A percentile compares a stretch with the other conserved stretches of the same genome.
phyloP scores from a whole-genome alignment of 2,797 vertebrate species.

The Aselliscus stoliczkanus region DNA sequence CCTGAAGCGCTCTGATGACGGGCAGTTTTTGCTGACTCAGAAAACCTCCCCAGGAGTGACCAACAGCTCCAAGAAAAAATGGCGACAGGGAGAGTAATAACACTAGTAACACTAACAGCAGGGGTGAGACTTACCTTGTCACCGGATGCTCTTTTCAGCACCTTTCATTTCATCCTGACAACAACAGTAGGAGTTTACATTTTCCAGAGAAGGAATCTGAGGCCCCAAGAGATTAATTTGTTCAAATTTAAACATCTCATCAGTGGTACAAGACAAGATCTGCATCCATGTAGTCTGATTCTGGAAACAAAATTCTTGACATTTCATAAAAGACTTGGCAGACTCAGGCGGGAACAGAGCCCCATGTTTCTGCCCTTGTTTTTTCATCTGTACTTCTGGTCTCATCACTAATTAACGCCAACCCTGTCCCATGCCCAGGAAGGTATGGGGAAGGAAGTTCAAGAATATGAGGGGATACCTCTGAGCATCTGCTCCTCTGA shows the following conservation, averaged over 20 bases:
- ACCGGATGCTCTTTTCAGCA: background rate
- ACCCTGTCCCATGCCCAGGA: background rate
- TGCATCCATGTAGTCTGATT: background rate
- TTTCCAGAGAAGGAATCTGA: background rate
- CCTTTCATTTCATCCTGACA: background rate
- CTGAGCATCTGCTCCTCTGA: background rate
- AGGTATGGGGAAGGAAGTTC: background rate
- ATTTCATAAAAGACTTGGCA: background rate
- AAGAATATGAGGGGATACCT: background rate
- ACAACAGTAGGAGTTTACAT: background rate
- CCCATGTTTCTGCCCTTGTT: background rate
- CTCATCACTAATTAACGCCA: background rate
- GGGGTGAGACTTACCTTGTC: background rate
- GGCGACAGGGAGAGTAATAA: background rate
- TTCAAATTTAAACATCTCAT: background rate
- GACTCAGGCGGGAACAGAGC: background rate
- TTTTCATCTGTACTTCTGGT: background rate
- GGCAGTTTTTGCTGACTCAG: background rate
- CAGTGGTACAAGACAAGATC: background rate
- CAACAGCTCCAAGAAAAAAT: background rate
- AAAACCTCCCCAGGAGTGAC: background rate
- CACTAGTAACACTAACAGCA: background rate
- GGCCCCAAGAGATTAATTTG: background rate
- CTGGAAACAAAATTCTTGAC: background rate
- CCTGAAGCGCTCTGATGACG: background rate